Conservation (phyloP, 2,113 vertebrate species). For the Phoenicopterus ruber region DNA sequence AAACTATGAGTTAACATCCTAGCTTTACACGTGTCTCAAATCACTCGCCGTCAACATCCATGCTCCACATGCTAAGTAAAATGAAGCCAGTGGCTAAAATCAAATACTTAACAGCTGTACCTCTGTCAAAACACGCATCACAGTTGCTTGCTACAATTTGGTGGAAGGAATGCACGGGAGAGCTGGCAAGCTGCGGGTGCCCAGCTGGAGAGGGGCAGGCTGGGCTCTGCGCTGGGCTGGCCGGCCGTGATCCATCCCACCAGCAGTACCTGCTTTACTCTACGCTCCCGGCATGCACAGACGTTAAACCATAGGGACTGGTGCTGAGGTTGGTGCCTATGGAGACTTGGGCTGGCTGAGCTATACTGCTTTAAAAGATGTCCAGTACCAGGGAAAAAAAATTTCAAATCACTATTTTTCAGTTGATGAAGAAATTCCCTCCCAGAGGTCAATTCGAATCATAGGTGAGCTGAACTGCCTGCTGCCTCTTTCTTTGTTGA, state of each 20-base stretch:
- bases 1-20: background rate
- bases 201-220: background rate
- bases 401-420: background rate
- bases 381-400: background rate
- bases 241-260: background rate
- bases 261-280: background rate
- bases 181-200: background rate
- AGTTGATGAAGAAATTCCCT: background rate
- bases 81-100: background rate
- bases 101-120: background rate
- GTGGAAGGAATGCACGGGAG: background rate
- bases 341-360: background rate
- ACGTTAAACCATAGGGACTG: background rate
- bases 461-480: background rate
- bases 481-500: background rate
- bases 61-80: background rate
- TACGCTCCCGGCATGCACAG: background rate
- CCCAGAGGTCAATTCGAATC: background rate
- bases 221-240: background rate
- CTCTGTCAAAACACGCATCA: background rate
- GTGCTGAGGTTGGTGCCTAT: background rate
- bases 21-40: background rate
- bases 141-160: background rate
- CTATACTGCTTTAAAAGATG: background rate
- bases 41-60: background rate